Conservation (phyloP, 2,797 vertebrate genomes). For the Diceros bicornis region DNA sequence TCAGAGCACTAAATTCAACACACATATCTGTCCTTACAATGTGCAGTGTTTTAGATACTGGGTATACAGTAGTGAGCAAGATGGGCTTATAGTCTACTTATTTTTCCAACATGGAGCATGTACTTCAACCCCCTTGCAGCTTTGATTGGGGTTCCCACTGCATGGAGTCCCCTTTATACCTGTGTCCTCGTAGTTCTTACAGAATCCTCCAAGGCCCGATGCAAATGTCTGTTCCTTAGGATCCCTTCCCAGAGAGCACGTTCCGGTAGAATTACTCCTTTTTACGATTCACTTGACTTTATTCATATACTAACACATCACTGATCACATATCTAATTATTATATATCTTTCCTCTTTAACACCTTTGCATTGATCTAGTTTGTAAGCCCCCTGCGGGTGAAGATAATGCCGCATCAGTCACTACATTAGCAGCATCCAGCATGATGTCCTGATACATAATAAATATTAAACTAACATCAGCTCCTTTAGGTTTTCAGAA, state of each 20-base stretch:
- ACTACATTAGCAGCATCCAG: background rate
- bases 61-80: background rate
- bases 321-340: background rate
- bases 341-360: background rate
- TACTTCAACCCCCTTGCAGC: background rate
- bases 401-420: background rate
- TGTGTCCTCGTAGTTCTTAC: background rate
- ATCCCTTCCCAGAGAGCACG: background rate
- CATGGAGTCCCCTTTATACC: background rate
- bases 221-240: background rate
- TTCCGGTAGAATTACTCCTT: background rate
- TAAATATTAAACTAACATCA: background rate
- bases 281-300: background rate
- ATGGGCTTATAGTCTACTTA: background rate
- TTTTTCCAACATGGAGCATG: background rate
- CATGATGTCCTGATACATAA: background rate
- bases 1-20: background rate
- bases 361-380: background rate
- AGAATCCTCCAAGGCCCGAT: background rate
- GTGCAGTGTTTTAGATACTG: background rate
- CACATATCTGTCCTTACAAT: background rate
- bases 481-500: constrained; percentile 32
- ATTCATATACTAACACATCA: background rate
- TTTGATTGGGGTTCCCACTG: background rate
- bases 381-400: background rate